A percentile compares a stretch with the other conserved stretches of the same genome.
phyloP scores from a whole-genome alignment of 2,888 invertebrate genomes.

The Melikaiella ostensackeni region DNA sequence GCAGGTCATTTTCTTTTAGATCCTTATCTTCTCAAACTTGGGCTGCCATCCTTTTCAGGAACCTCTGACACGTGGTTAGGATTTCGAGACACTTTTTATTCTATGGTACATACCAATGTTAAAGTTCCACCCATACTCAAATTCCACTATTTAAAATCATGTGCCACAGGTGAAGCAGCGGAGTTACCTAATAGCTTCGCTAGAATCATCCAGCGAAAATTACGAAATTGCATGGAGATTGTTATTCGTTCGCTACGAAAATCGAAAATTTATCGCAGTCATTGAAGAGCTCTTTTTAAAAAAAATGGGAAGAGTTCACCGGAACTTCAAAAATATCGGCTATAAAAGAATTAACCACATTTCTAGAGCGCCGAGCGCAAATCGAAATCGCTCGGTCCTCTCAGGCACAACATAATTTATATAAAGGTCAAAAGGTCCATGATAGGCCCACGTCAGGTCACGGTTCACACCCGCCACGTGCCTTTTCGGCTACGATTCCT shows the following conservation, averaged over 20 bases:
- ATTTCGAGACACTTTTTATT: conserved; percentile 15
- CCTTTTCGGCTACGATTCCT: too few species aligned
- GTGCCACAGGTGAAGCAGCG: not conserved
- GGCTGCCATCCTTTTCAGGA: conserved; percentile 15
- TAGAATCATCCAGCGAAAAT: not conserved
- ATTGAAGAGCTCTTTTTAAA: conserved; percentile 2
- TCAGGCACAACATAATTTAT: too few species aligned
- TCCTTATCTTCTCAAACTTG: not conserved
- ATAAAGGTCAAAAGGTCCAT: too few species aligned
- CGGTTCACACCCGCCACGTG: too few species aligned
- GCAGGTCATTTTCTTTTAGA: too few species aligned
- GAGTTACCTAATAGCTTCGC: too few species aligned
- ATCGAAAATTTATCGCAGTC: conserved; percentile 2
- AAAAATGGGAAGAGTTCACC: too few species aligned
- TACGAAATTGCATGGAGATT: conserved; percentile 2
- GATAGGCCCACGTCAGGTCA: too few species aligned
- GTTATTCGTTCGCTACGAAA: not conserved
- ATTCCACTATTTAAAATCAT: conserved; percentile 10
- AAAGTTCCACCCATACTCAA: not conserved
- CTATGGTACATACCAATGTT: not conserved
- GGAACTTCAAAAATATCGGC: too few species aligned
- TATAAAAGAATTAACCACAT: too few species aligned
- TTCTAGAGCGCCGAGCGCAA: too few species aligned
- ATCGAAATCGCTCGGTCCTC: too few species aligned
- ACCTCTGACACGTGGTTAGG: conserved; percentile 33